Evolutionary conservation across 1,140 invertebrate genomes (phyloP).

Genomic region (Platyscapa corneri): DNA sequence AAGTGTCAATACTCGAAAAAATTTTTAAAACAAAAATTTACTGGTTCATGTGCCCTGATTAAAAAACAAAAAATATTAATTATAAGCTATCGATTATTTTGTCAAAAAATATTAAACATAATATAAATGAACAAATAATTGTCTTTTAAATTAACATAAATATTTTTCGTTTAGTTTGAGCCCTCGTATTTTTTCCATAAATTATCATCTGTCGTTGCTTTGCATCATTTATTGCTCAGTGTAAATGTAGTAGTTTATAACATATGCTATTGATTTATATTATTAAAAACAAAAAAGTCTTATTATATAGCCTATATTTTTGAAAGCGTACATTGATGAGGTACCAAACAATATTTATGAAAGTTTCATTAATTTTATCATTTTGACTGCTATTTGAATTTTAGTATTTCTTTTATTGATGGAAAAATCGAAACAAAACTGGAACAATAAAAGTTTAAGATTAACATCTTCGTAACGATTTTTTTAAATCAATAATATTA

Average conservation of each 20-base stretch:
- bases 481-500: no score
- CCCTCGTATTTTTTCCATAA: neutral
- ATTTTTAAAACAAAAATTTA: neutral
- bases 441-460: neutral
- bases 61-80: conserved; percentile 2
- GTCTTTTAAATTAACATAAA: conserved; percentile 33
- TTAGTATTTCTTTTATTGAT: neutral
- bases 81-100: conserved; percentile 14
- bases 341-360: conserved; percentile 15
- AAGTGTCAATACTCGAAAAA: neutral
- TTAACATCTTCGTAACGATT: neutral
- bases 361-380: neutral
- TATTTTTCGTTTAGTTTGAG: conserved; percentile 12
- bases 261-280: conserved; percentile 64
- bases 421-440: neutral
- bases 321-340: neutral
- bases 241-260: conserved; percentile 66
- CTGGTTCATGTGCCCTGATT: neutral
- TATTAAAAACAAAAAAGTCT: conserved; percentile 58
- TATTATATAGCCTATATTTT: conserved; percentile 43
- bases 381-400: neutral
- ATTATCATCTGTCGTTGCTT: conserved; percentile 57
- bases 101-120: conserved; percentile 6
- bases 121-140: conserved; percentile 31
- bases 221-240: conserved; percentile 62